Evolutionary conservation across 2,113 vertebrate genomes (phyloP).

Genomic region (rabbit (Oryctolagus cuniculus)): mOryCun1.1 NC_091434.1:58861501-58862000

Average conservation of each 20-base stretch:
- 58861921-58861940: background rate
- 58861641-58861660: constrained; percentile 46
- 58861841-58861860: background rate
- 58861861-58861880: background rate
- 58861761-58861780: constrained; percentile 11
- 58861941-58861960: constrained; percentile 2
- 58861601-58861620: constrained; percentile 83
- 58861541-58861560: constrained; percentile 88
- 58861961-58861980: constrained; percentile 46
- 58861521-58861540: constrained; percentile 86
- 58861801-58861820: background rate
- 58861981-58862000: constrained; percentile 41
- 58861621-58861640: constrained; percentile 39
- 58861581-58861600: constrained; percentile 85
- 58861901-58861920: background rate
- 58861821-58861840: background rate
- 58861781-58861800: constrained; percentile 20
- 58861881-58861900: background rate
- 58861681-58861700: constrained; percentile 62
- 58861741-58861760: constrained; percentile 43
- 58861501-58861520: constrained; percentile 89
- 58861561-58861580: constrained; percentile 84
- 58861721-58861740: constrained; percentile 43
- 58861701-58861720: constrained; percentile 48
- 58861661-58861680: constrained; percentile 58